Percentiles rank a stretch among this genome's conserved stretches.
These are phyloP conservation scores for Platyrinchus mystaceus DNA, from an alignment of 2,797 vertebrate species.

Conservation along the genomic window DNA sequence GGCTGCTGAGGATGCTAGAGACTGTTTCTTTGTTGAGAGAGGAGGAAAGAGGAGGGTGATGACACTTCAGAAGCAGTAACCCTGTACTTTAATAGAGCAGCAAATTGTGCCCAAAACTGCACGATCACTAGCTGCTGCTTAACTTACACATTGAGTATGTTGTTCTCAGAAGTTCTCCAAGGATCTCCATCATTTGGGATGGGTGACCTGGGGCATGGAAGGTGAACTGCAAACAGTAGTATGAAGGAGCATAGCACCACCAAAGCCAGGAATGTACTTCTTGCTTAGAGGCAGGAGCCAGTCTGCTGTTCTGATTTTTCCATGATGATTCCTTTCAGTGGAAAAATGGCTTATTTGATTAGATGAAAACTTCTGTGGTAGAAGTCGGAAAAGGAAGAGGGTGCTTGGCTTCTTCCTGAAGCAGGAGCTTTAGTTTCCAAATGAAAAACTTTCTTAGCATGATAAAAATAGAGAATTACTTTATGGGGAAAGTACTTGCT, in stretches of 20 bases:
- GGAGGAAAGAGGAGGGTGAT: not conserved
- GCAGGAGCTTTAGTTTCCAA: not conserved
- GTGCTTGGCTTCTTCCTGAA: not conserved
- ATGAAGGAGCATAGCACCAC: not conserved
- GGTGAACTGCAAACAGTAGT: not conserved
- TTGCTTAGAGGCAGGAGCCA: not conserved
- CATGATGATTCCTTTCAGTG: not conserved
- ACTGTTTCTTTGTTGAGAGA: not conserved
- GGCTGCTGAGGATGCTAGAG: conserved; percentile 9
- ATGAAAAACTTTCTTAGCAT: not conserved
- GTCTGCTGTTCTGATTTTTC: not conserved
- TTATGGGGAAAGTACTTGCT: conserved; percentile 4
- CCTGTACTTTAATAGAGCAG: not conserved
- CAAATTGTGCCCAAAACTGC: not conserved
- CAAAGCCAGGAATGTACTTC: not conserved
- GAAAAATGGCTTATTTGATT: not conserved
- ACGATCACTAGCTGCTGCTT: not conserved
- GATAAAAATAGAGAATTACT: conserved; percentile 49
- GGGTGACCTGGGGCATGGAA: not conserved
- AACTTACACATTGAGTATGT: not conserved
- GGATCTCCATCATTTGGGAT: not conserved
- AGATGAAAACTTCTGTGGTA: not conserved
- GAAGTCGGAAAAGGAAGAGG: not conserved
- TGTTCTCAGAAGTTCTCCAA: not conserved
- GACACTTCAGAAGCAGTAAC: not conserved